Conservation (phyloP, 2,797 vertebrate genomes). For the Cossypha dichroa region DNA sequence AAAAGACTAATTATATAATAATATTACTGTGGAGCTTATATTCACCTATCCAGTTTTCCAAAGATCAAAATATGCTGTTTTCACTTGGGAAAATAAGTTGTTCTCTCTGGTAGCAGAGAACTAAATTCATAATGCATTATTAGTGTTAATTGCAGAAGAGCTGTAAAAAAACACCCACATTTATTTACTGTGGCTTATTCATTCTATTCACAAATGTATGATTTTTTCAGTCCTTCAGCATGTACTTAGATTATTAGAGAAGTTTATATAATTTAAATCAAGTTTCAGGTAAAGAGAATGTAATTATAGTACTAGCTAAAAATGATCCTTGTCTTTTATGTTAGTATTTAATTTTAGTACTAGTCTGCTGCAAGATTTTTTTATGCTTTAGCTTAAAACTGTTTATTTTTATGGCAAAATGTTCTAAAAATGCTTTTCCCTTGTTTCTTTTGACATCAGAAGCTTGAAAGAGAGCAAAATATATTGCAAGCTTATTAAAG, state of each 20-base stretch:
- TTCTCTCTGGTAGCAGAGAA: neutral
- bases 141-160: neutral
- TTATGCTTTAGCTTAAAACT: neutral
- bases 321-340: neutral
- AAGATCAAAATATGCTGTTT: neutral
- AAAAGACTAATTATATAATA: neutral
- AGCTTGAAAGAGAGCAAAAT: neutral
- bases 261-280: neutral
- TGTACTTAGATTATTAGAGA: neutral
- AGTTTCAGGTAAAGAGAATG: neutral
- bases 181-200: neutral
- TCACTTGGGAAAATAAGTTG: neutral
- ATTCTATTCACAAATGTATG: neutral
- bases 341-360: neutral
- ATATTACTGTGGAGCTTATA: neutral
- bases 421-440: neutral
- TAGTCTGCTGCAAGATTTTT: neutral
- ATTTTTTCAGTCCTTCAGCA: neutral
- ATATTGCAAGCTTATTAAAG: neutral
- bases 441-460: neutral
- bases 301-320: neutral
- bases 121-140: neutral
- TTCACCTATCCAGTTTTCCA: neutral
- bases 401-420: neutral
- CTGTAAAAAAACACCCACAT: neutral